Percentiles rank a stretch among this genome's conserved stretches.
Evolutionary conservation across 64 coral and sea anemone genomes (phyloP).

Genomic region (Porites lutea): DNA sequence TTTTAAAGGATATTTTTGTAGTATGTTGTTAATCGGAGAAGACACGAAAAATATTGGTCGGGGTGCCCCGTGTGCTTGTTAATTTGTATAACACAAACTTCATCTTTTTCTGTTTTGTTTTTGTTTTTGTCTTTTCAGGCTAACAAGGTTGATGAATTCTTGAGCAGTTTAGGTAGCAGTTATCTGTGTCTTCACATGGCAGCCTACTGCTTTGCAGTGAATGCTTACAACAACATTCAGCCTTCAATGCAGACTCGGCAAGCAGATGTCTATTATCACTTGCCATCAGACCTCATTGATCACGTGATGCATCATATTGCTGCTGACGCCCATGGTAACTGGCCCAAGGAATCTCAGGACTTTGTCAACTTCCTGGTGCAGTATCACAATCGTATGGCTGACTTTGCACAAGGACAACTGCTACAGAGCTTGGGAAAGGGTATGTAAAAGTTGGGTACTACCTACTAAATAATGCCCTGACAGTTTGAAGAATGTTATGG

Average conservation of each 20-base stretch:
- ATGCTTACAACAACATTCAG: constrained; percentile 71
- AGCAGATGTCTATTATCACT: constrained; percentile 63
- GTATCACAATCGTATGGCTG: constrained; percentile 94
- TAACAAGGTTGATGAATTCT: constrained; percentile 75
- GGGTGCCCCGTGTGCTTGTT: too few relatives aligned
- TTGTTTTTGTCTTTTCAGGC: constrained; percentile 60
- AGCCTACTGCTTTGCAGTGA: constrained; percentile 85
- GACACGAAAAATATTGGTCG: too few relatives aligned
- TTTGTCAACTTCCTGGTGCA: constrained; percentile 48
- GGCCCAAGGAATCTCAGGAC: constrained; percentile 59
- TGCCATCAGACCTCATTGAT: constrained; percentile 72
- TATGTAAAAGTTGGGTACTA: not conserved
- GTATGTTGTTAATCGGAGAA: too few relatives aligned
- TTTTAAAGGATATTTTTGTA: too few relatives aligned
- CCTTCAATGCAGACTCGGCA: constrained; percentile 44
- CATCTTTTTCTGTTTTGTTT: not conserved
- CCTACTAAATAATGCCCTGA: not conserved
- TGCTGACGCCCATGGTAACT: constrained; percentile 25
- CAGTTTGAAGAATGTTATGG: too few relatives aligned
- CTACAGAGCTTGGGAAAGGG: constrained; percentile 92
- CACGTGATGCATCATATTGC: constrained; percentile 65
- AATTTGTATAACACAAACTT: not conserved
- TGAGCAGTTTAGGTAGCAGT: constrained; percentile 63
- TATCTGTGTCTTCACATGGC: constrained; percentile 92
- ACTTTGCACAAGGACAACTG: constrained; percentile 91